phyloP scores from a whole-genome alignment of 2,797 vertebrate genomes.

The Pseudotriccus pelzelni region DNA sequence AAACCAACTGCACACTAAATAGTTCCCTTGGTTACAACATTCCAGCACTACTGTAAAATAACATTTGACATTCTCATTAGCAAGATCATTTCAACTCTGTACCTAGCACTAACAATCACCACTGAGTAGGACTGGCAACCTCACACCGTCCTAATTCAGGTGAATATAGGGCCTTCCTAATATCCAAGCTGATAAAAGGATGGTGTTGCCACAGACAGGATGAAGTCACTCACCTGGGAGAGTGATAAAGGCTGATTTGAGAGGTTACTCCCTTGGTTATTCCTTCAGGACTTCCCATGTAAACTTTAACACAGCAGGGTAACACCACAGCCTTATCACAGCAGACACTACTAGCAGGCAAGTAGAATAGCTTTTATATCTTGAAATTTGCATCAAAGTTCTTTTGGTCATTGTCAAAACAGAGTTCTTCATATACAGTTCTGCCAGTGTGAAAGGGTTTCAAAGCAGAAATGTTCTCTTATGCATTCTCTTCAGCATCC shows the following conservation, averaged over 20 bases:
- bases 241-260: neutral
- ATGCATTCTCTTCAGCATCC: accelerated
- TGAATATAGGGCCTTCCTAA: neutral
- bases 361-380: neutral
- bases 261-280: neutral
- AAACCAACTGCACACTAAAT: neutral
- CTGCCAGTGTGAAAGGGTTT: neutral
- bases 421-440: neutral
- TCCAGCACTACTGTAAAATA: neutral
- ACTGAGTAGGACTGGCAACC: neutral
- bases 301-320: neutral
- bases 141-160: neutral
- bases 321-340: neutral
- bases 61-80: neutral
- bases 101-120: neutral
- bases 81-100: neutral
- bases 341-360: neutral
- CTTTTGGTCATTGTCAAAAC: neutral
- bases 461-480: neutral
- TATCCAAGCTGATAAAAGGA: neutral
- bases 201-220: neutral
- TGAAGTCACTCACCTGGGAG: neutral
- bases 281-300: neutral
- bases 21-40: constrained; percentile 15
- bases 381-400: neutral